Percentiles rank a stretch among this genome's conserved stretches.
Conservation (phyloP, 2,888 invertebrate genomes). For the Pseudococcus viburni region DNA sequence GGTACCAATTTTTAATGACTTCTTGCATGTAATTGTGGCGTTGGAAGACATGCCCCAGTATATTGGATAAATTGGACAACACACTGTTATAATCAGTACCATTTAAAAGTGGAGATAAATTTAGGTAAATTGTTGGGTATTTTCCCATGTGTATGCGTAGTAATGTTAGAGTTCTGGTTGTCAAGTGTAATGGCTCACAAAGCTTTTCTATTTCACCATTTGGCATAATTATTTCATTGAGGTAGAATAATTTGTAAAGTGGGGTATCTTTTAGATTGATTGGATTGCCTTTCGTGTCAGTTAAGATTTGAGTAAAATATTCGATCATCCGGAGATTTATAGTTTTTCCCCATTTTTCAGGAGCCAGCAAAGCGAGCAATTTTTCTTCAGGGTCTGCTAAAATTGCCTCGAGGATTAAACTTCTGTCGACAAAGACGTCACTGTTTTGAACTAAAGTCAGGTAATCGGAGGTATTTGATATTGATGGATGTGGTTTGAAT, state of each 20-base stretch:
- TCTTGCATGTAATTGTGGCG: background rate
- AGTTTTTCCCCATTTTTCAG: slow-evolving; percentile 1
- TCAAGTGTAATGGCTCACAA: background rate
- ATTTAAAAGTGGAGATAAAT: background rate
- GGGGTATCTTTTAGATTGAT: background rate
- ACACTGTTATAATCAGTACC: background rate
- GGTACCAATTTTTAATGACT: background rate
- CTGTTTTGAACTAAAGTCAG: background rate
- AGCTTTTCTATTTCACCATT: background rate
- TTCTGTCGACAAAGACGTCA: slow-evolving; percentile 5
- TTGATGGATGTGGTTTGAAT: background rate
- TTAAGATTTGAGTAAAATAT: background rate
- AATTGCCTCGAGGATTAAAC: background rate
- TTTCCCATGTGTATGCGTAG: background rate
- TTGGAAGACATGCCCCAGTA: background rate
- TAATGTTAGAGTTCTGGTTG: background rate
- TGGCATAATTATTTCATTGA: background rate
- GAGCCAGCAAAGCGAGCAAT: background rate
- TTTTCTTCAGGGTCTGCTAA: background rate
- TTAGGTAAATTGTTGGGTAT: background rate
- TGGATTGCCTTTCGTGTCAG: background rate
- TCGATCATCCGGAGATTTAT: background rate
- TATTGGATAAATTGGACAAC: background rate
- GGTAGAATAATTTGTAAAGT: background rate
- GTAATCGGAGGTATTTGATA: background rate